These are phyloP conservation scores for Anoplius nigerrimus DNA, from an alignment of 2,888 invertebrate species.

Conservation along the genomic window DNA sequence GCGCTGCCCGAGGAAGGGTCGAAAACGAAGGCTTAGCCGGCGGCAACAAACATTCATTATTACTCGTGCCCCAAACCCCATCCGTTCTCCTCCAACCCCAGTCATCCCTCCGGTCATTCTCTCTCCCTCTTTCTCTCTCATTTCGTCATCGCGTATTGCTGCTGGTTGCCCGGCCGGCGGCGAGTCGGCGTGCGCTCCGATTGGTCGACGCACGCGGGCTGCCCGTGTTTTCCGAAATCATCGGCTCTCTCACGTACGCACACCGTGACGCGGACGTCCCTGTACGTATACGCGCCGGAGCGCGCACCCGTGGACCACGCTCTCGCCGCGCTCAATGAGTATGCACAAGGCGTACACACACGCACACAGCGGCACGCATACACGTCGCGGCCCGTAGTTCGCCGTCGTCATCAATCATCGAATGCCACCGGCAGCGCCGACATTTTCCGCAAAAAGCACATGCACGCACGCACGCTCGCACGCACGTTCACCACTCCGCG, in stretches of 20 bases:
- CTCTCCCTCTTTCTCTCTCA: conserved; percentile 45
- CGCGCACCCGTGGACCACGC: conserved; percentile 5
- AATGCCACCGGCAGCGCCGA: conserved; percentile 71
- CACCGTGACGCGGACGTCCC: background rate
- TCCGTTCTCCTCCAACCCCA: conserved; percentile 45
- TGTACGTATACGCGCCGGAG: conserved; percentile 24
- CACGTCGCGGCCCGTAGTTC: conserved; percentile 44
- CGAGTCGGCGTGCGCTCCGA: conserved; percentile 47
- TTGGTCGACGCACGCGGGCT: conserved; percentile 55
- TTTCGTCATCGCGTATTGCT: conserved; percentile 63
- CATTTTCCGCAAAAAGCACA: conserved; percentile 70
- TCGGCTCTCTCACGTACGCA: conserved; percentile 47
- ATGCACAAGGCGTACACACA: conserved; percentile 47
- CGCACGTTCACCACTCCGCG: conserved; percentile 26
- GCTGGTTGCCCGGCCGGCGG: conserved; percentile 54
- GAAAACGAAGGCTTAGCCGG: conserved; percentile 64
- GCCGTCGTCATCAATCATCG: conserved; percentile 73
- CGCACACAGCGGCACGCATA: conserved; percentile 26
- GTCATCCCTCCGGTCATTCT: conserved; percentile 19
- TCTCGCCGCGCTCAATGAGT: conserved; percentile 33
- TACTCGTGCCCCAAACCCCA: conserved; percentile 53
- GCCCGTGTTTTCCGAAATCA: conserved; percentile 68
- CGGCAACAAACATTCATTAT: conserved; percentile 69
- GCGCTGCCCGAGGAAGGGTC: conserved; percentile 10
- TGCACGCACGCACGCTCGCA: conserved; percentile 58